phyloP scores from a whole-genome alignment of 2,888 invertebrate genomes.

The Philhelius pedissequus region DNA sequence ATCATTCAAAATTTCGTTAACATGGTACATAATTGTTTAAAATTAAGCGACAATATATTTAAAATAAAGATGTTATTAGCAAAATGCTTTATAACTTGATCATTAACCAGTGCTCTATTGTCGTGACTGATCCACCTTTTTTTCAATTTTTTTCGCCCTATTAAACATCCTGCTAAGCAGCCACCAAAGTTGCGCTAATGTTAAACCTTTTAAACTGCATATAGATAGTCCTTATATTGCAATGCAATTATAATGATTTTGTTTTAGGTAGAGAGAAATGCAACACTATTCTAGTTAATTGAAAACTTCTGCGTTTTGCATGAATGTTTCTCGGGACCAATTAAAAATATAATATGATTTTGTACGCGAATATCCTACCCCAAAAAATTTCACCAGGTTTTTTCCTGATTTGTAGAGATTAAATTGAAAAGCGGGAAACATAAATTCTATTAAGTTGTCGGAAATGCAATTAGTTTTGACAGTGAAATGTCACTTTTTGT shows the following conservation, averaged over 20 bases:
- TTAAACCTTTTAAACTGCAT: too few relatives aligned
- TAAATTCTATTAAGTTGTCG: constrained; percentile 36
- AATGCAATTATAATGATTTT: not conserved
- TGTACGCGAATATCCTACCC: not conserved
- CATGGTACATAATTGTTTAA: too few relatives aligned
- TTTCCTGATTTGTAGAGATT: not conserved
- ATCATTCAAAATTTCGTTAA: too few relatives aligned
- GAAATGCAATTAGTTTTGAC: constrained; percentile 22
- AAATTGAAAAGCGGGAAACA: constrained; percentile 15
- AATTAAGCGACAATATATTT: too few relatives aligned
- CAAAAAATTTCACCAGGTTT: not conserved
- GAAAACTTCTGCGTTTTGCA: constrained; percentile 1
- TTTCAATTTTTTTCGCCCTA: too few relatives aligned
- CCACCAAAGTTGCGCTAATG: too few relatives aligned
- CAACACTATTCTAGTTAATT: constrained; percentile 5
- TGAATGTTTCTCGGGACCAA: not conserved
- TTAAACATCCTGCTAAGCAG: too few relatives aligned
- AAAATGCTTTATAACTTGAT: too few relatives aligned
- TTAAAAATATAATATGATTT: not conserved
- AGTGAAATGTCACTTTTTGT: not conserved
- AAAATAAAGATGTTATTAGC: too few relatives aligned
- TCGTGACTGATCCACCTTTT: too few relatives aligned
- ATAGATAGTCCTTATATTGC: too few relatives aligned
- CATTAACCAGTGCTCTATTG: too few relatives aligned
- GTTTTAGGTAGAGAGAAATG: not conserved